phyloP scores from a whole-genome alignment of 2,888 invertebrate genomes.

The Suillia variegata region DNA sequence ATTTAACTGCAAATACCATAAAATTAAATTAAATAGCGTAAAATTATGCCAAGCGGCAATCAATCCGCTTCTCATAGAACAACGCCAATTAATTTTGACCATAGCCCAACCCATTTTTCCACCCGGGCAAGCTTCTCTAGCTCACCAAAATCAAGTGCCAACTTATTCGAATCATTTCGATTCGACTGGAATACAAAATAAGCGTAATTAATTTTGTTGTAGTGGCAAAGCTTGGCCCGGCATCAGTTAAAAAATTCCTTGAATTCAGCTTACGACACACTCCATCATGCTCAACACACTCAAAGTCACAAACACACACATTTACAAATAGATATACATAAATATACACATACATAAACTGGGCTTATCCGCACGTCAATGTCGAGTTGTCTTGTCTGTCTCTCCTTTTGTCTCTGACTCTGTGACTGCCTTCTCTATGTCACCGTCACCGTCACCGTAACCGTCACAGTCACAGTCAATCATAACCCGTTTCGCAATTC shows the following conservation, averaged over 20 bases:
- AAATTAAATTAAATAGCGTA: too few relatives aligned
- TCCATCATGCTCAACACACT: neutral
- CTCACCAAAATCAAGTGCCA: too few relatives aligned
- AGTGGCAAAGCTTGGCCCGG: too few relatives aligned
- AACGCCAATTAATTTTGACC: too few relatives aligned
- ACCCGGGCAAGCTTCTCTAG: too few relatives aligned
- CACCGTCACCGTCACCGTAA: too few relatives aligned
- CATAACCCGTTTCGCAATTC: conserved; percentile 7
- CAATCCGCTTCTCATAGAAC: too few relatives aligned
- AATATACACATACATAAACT: neutral
- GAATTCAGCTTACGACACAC: neutral
- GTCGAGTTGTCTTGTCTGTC: neutral
- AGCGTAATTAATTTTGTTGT: conserved; percentile 53
- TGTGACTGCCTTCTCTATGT: too few relatives aligned
- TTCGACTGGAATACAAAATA: conserved; percentile 53
- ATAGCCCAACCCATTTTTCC: too few relatives aligned
- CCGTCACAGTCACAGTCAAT: neutral
- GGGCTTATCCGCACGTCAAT: neutral
- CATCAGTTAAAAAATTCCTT: conserved; percentile 13
- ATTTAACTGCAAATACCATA: too few relatives aligned
- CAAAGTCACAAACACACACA: neutral
- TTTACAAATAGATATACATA: too few relatives aligned
- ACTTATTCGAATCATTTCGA: conserved; percentile 22
- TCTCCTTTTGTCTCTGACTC: neutral
- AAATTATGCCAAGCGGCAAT: too few relatives aligned